A percentile compares a stretch with the other conserved stretches of the same genome.
These are phyloP conservation scores for Brachyalestes nurse DNA, from an alignment of 2,797 vertebrate genomes.

Conservation along the genomic window DNA sequence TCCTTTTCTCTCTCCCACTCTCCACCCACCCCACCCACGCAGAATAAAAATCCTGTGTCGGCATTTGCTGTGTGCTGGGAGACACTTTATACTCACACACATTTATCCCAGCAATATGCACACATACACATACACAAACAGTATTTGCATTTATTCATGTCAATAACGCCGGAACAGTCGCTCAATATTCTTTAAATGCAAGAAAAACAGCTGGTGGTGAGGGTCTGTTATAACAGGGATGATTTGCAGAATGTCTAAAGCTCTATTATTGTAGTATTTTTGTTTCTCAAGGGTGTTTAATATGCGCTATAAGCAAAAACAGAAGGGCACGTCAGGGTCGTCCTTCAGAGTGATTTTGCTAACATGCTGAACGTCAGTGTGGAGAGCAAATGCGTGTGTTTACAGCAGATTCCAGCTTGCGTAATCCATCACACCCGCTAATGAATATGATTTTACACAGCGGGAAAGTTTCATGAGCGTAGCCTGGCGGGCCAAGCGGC, in stretches of 20 bases:
- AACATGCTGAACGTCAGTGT: too few relatives aligned
- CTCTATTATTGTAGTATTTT: too few relatives aligned
- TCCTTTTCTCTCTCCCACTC: not conserved
- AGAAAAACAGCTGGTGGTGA: too few relatives aligned
- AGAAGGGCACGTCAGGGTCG: too few relatives aligned
- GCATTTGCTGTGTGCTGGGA: slow-evolving; percentile 66
- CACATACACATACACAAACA: not conserved
- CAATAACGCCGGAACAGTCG: not conserved
- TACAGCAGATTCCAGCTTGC: slow-evolving; percentile 26
- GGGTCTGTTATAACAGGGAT: too few relatives aligned
- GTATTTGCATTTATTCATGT: not conserved
- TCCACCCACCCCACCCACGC: not conserved
- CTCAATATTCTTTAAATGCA: not conserved
- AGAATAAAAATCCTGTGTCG: slow-evolving; percentile 67
- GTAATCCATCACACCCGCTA: slow-evolving; percentile 32
- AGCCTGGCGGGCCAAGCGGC: slow-evolving; percentile 16
- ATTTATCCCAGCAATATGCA: not conserved
- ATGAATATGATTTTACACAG: slow-evolving; percentile 44
- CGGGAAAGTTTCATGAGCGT: slow-evolving; percentile 22
- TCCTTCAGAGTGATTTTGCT: not conserved
- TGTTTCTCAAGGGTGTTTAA: too few relatives aligned
- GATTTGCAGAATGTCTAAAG: too few relatives aligned
- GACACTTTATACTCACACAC: slow-evolving; percentile 25
- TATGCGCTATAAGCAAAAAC: too few relatives aligned
- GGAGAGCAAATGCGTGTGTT: slow-evolving; percentile 13